These are phyloP conservation scores for Pogonomyrmex californicus DNA, from an alignment of 1,140 invertebrate species.

Conservation along the genomic window DNA sequence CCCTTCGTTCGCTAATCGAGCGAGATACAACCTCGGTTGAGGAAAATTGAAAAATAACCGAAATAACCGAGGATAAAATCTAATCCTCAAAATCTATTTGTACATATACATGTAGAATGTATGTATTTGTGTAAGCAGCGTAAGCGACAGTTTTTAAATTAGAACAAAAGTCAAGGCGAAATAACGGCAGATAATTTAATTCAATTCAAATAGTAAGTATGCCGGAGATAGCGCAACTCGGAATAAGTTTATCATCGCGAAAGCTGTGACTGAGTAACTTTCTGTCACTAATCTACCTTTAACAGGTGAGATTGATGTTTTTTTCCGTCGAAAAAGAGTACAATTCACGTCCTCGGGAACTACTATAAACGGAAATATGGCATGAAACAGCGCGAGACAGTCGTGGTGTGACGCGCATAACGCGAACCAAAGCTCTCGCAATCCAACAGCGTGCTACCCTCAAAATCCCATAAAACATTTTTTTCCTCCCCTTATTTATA, in stretches of 20 bases:
- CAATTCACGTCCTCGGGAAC: neutral
- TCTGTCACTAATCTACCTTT: neutral
- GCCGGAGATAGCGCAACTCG: too few species aligned
- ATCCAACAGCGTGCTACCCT: conserved; percentile 53
- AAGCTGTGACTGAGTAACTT: neutral
- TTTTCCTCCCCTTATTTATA: conserved; percentile 52
- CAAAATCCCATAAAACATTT: conserved; percentile 68
- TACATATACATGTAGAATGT: neutral
- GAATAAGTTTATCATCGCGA: neutral
- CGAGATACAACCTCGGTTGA: conserved; percentile 3
- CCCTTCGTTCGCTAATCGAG: conserved; percentile 77
- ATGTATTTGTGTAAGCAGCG: neutral
- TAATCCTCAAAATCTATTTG: neutral
- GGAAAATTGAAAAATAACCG: conserved; percentile 53
- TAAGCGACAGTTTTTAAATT: neutral
- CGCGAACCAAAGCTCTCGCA: conserved; percentile 18
- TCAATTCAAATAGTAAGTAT: neutral
- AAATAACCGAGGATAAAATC: neutral
- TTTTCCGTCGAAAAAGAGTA: neutral
- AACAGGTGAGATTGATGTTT: neutral
- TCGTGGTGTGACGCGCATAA: conserved; percentile 43
- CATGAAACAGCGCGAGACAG: conserved; percentile 48
- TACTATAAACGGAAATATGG: neutral
- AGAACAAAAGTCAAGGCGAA: neutral
- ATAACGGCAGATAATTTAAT: neutral